These are phyloP conservation scores for Hipposideros larvatus DNA, from an alignment of 2,797 vertebrate species.

Conservation along the genomic window DNA sequence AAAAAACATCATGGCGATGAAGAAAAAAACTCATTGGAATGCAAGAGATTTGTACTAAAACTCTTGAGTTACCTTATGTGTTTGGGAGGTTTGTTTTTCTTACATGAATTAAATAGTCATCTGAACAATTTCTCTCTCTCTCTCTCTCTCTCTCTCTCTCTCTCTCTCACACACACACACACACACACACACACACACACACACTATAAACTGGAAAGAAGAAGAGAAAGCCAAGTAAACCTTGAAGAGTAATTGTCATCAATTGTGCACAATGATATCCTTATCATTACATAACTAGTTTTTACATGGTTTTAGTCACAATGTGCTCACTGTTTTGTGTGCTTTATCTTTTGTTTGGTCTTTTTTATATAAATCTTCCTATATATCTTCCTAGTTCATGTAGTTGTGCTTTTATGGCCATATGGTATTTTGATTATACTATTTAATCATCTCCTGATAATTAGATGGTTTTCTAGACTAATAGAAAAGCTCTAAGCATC, in stretches of 20 bases:
- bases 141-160: too few species aligned
- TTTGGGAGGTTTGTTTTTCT: slow-evolving; percentile 53
- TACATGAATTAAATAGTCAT: not conserved
- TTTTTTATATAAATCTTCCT: slow-evolving; percentile 4
- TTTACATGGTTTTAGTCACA: not conserved
- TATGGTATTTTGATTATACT: slow-evolving; percentile 1
- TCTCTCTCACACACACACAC: not conserved
- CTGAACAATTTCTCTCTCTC: not conserved
- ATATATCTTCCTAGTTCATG: not conserved
- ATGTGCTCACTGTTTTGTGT: not conserved
- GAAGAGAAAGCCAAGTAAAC: slow-evolving; percentile 2
- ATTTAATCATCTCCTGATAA: slow-evolving; percentile 17
- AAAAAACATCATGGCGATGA: not conserved
- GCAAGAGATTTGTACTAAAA: slow-evolving; percentile 36
- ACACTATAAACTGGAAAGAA: not conserved
- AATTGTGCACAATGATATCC: not conserved
- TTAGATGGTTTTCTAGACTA: not conserved
- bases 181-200: not conserved
- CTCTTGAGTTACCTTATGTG: not conserved
- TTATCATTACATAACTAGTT: not conserved
- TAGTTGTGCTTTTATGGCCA: slow-evolving; percentile 32
- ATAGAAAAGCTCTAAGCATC: slow-evolving; percentile 16
- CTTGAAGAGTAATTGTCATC: not conserved
- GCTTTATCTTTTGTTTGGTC: not conserved
- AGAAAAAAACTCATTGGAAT: slow-evolving; percentile 21